Conservation (phyloP, 1,140 invertebrate species). For the Lepidurus arcticus region DNA sequence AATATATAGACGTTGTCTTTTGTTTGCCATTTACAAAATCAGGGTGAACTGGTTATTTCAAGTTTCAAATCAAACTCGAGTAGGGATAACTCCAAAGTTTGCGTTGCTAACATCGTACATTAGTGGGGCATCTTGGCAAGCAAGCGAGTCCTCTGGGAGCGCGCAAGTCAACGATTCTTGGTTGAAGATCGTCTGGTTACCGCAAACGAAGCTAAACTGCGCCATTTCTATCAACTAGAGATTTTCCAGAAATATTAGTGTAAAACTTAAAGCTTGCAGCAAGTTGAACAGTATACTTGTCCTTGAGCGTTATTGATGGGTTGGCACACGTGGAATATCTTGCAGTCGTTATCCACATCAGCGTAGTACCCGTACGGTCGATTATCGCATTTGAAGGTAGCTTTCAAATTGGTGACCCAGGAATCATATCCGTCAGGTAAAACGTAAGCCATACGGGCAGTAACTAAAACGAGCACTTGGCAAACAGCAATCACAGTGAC, state of each 20-base stretch:
- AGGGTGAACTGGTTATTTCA: neutral
- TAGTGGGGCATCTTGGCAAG: conserved; percentile 39
- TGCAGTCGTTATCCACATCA: conserved; percentile 44
- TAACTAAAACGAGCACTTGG: conserved; percentile 22
- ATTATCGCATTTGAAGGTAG: conserved; percentile 42
- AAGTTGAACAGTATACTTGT: conserved; percentile 3
- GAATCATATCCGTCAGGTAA: conserved; percentile 40
- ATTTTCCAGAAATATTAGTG: neutral
- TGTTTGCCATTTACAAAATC: neutral
- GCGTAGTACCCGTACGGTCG: conserved; percentile 44
- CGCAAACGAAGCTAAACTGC: conserved; percentile 42
- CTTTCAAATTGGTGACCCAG: conserved; percentile 37
- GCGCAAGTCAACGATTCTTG: conserved; percentile 42
- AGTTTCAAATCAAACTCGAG: neutral
- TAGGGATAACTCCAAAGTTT: conserved; percentile 30
- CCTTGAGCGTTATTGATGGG: conserved; percentile 39
- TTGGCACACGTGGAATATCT: conserved; percentile 45
- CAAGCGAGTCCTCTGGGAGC: conserved; percentile 40
- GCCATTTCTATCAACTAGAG: conserved; percentile 34
- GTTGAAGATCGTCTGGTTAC: conserved; percentile 43
- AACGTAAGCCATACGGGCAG: conserved; percentile 36
- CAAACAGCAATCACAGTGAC: neutral
- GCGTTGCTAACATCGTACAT: conserved; percentile 36
- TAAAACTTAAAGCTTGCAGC: neutral
- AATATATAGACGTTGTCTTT: too few species aligned